These are phyloP conservation scores for Syngnathus rostellatus DNA, from an alignment of 2,797 vertebrate species.

Conservation along the genomic window DNA sequence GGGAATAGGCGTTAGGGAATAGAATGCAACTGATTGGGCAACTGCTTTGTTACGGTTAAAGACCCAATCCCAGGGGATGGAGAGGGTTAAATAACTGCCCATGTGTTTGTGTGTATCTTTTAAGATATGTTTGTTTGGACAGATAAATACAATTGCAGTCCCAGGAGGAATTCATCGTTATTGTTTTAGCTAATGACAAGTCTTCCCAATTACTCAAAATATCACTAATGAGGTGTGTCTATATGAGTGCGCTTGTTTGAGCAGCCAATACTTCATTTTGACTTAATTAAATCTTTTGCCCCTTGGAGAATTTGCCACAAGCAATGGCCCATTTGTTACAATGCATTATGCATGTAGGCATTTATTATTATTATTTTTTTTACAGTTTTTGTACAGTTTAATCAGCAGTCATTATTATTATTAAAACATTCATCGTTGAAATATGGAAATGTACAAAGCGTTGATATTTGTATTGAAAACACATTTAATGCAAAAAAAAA, in stretches of 20 bases:
- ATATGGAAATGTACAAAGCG: neutral
- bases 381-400: neutral
- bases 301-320: conserved; percentile 7
- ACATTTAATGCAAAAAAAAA: neutral
- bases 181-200: conserved; percentile 36
- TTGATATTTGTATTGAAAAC: neutral
- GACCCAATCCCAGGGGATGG: conserved; percentile 46
- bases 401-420: neutral
- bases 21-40: conserved; percentile 54
- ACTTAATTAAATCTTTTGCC: conserved; percentile 7
- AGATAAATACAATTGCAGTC: conserved; percentile 34
- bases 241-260: neutral
- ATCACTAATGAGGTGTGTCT: conserved; percentile 19
- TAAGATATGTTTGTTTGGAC: conserved; percentile 12
- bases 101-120: conserved; percentile 8
- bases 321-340: conserved; percentile 8
- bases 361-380: neutral
- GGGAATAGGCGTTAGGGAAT: conserved; percentile 37
- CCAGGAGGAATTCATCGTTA: conserved; percentile 30
- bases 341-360: conserved; percentile 4
- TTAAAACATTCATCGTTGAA: neutral
- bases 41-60: too few species aligned
- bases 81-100: conserved; percentile 44
- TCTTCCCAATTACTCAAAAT: conserved; percentile 32
- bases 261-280: conserved; percentile 6